Base-by-base conservation (phyloP, 1,140 invertebrate species). In the Idris sp. region DNA sequence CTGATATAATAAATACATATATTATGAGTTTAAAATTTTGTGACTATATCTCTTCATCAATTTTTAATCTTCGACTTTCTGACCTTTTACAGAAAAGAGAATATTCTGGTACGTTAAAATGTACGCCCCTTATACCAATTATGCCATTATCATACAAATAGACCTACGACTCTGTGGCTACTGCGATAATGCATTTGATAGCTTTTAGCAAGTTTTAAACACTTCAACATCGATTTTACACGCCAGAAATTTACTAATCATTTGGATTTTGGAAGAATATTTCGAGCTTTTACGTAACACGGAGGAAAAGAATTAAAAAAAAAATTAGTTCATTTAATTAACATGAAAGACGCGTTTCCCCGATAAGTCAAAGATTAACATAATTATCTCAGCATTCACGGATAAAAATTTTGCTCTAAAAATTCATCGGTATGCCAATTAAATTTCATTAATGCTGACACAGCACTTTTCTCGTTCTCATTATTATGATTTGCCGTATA, bases 121-220 rank as follows among this genome's bases (percentile, higher is more conserved):
- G 40, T 18, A 18, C 22, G 56, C 40, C 13, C 31, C 15, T 53
- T 48, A 43, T 36, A 36, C 19, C 40, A 54, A 44, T 54, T 54
- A 65, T 18, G 48, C 30, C 26, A 54, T 65, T 65, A 53, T 43
- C 38, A 43, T 51, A 51, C 11, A 51, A 49, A 51, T 51, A 33
- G 46, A 64, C 28, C 13, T 26, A n/a, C 9, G 16, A 26, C 30
- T 38, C 30, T 14, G 15, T 18, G 22, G 38, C 26, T 14, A 28
- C 38, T n/a, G 18, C 4, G 56, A 49, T 28, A 62, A 61, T 26
- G 13, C 26, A 41, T 41, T 35, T 54, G 36, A 40, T 40, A 38
- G 30, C 25, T 48, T 61, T 44, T 6, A 38, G 22, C 31, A 40
- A 49, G 11, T 59, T 59, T 33, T 18, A 58, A 15, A 9, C 31